Conservation (phyloP, 2,113 vertebrate species). For the Stegastes partitus region DNA sequence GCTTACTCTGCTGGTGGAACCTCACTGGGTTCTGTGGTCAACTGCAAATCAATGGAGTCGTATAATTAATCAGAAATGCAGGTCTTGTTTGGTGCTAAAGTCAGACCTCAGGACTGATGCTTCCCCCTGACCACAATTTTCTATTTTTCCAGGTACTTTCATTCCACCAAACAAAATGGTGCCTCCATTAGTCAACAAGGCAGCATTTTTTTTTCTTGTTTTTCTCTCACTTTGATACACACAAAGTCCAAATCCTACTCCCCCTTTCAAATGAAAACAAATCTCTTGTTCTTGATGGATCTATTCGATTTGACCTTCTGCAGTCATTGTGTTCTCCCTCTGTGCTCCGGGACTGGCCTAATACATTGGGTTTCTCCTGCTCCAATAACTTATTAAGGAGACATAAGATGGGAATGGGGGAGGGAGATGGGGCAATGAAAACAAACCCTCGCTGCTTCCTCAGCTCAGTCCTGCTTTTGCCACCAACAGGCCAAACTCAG, state of each 20-base stretch:
- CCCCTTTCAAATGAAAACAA: conserved; percentile 47
- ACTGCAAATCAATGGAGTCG: conserved; percentile 33
- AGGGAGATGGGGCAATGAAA: conserved; percentile 67
- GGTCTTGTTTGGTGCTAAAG: neutral
- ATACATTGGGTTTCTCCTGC: conserved; percentile 63
- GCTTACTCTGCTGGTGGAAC: conserved; percentile 19
- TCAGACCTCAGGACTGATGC: conserved; percentile 7
- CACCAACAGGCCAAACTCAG: conserved; percentile 2
- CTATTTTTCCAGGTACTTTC: conserved; percentile 5
- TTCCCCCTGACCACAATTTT: neutral
- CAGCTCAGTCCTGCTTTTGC: conserved; percentile 18
- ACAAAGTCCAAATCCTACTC: conserved; percentile 17
- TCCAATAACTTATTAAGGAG: conserved; percentile 73
- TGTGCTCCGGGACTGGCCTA: conserved; percentile 40
- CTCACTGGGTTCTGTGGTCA: conserved; percentile 12
- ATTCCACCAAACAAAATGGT: conserved; percentile 32
- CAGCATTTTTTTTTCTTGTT: neutral
- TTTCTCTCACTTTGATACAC: conserved; percentile 25
- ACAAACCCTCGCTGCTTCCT: conserved; percentile 56
- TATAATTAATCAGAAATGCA: conserved; percentile 38
- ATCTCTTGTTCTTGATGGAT: conserved; percentile 61
- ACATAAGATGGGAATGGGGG: conserved; percentile 49
- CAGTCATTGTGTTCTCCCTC: conserved; percentile 39
- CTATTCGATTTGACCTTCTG: conserved; percentile 70
- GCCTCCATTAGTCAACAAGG: conserved; percentile 11